Base-by-base conservation (phyloP, 1,140 invertebrate genomes). In the Drosophila paulistorum region DNA sequence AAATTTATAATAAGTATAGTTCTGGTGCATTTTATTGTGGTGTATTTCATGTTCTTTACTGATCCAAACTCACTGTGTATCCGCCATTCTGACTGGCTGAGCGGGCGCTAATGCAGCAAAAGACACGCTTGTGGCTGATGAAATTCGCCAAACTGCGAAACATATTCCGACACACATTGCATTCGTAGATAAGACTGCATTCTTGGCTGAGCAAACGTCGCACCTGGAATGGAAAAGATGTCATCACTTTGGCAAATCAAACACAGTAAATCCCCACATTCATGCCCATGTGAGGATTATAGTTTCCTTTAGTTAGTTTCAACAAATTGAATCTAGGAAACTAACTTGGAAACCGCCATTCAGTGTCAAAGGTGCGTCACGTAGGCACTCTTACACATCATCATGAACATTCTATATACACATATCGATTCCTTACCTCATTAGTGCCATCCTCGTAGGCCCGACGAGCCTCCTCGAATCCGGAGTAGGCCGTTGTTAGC, bases 171-270 rank as follows among this genome's bases (percentile, higher is more conserved):
- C 97, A 98, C 30, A 96, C 94, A 91, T 95, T 95, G 91, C 97
- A 98, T 92, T 98, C 97, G 87, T 96, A 96, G 77, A 98, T 94
- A 51, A 97, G 91, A 90, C 96, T 95, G 93, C 96, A 97, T 93
- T 98, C 96, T 86, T 95, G 94, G 13, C 94, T 92, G 7, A 98
- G 92, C 42, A 97, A 91, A 55, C 94, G 92, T 74, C 95, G 94
- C 14, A 97, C 93, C 95, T 96, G 93, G 37, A 13, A n/a, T 20
- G 17, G 17, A 64, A 59, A n/a, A 37, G 33, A 71, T 58, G 61
- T 2, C 3, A 13, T 39, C 11, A 39, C 11, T 39, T 30, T 51
- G 45, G 17, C 10, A 20, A 11, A 17, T 51, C 30, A 51, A 23
- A 20, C 45, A 51, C 7, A 23, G 20, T 4, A 51, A 51, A 23